Evolutionary conservation across 2,797 vertebrate species (phyloP), one percentile per base, ranked within the genome.

Genomic region (Xenops minutus): DNA sequence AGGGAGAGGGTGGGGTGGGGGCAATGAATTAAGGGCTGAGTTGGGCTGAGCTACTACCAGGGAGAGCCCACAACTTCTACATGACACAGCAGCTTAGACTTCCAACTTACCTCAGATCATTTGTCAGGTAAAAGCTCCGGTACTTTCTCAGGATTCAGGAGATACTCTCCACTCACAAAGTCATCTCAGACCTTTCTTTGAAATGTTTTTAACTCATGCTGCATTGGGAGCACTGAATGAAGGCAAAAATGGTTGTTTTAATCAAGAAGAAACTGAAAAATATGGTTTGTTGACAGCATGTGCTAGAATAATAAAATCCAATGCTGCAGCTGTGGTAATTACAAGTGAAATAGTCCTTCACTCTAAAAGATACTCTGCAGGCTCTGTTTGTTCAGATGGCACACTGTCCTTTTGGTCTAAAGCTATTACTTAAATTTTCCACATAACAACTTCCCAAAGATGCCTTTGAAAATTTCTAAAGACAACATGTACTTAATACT

Each of bases 391-490:
- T 92, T 97, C 97, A 98, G 97, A 98, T 98, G 98, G 97, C 59
- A 94, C 48, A 54, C 88, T 92, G 96, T 97, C 96, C 94, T 96
- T 94, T 93, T 52, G 48, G 88, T 95, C 85, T 95, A 94, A 97
- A 96, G 95, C 95, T 94, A 95, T 97, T 95, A 97, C 97, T 96
- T 95, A 96, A 58, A 96, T 98, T 98, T 97, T 97, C 95, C 96
- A 95, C 95, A 89, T 95, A 97, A 98, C 97, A 97, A 96, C 96
- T 98, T 98, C 97, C 97, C 95, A 96, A 95, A 95, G 95, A 97
- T 95, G 95, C 96, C 97, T 98, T 97, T 97, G 97, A 98, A 98
- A 97, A 97, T 95, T 98, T 97, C 96, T 96, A 97, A 97, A 92
- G 93, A 96, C 92, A 98, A 98, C 97, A 97, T 96, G 96, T 96